Evolutionary conservation across 2,888 invertebrate genomes (phyloP).

Genomic region (Epinotia nisella): DNA sequence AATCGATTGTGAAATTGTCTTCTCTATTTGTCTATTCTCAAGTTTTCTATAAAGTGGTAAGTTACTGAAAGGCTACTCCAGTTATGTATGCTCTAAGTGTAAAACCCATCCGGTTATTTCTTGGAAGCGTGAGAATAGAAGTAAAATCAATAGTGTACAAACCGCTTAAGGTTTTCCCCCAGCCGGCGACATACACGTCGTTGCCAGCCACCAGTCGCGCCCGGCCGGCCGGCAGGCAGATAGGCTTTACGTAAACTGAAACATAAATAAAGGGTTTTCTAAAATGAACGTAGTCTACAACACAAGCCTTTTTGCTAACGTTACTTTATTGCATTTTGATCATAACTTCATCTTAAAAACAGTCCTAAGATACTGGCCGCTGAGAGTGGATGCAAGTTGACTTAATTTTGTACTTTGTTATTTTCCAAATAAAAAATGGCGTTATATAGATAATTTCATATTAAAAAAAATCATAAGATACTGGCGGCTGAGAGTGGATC

Average conservation of each 20-base stretch:
- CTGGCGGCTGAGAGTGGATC: too few species aligned
- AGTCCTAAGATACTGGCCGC: too few species aligned
- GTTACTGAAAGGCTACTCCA: too few species aligned
- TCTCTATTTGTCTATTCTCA: too few species aligned
- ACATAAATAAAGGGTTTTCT: slow-evolving; percentile 48
- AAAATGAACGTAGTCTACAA: not conserved
- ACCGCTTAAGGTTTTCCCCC: slow-evolving; percentile 86
- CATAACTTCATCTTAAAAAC: not conserved
- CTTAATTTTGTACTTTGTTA: not conserved
- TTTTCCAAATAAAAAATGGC: too few species aligned
- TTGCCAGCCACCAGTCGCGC: slow-evolving; percentile 69
- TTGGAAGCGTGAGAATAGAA: slow-evolving; percentile 16
- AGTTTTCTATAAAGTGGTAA: too few species aligned
- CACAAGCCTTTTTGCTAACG: not conserved
- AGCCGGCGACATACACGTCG: slow-evolving; percentile 85
- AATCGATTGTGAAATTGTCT: too few species aligned
- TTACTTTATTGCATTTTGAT: not conserved
- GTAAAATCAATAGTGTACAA: slow-evolving; percentile 47
- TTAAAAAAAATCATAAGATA: too few species aligned
- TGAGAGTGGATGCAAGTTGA: not conserved
- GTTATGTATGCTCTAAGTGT: too few species aligned
- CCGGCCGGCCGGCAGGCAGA: slow-evolving; percentile 78
- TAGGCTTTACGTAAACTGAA: slow-evolving; percentile 85
- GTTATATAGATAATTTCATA: too few species aligned
- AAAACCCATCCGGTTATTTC: slow-evolving; percentile 19